Base-by-base conservation (phyloP, 2,888 invertebrate genomes). In the Tribolium freemani region DNA sequence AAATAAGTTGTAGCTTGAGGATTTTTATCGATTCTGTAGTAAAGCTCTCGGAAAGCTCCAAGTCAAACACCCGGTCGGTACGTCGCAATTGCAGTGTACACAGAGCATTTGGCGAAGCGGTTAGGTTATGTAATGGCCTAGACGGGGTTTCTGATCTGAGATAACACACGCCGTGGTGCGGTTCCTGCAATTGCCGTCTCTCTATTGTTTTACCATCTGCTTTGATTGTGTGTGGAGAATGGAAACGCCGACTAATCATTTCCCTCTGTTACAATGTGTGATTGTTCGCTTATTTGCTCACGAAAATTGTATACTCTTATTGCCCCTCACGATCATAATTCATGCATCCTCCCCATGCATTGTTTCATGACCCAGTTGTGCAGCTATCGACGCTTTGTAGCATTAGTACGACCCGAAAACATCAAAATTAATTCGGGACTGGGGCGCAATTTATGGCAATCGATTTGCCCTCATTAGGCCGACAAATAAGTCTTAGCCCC, bases 131-230 rank as follows among this genome's bases (percentile, higher is more conserved):
- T 69, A 69, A 69, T 60, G 21, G 69, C 53, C 60, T 53, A 69
- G 69, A 69, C 69, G 69, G 54, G 71, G 66, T 53, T 71, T 60
- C 67, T 66, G 76, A 78, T 77, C 69, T 64, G 69, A 79, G 77
- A 77, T 77, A 79, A 71, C 77, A 74, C 77, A 79, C 77, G 77
- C 56, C 73, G 69, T 69, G 67, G 61, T 72, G 72, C 48, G 72
- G 73, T 71, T 74, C 67, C 70, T 51, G 75, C 78, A 78, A 78
- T 78, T 77, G 77, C 58, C 74, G 75, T 67, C 60, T 76, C 72
- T 70, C 79, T 77, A 79, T 79, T 79, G 78, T 78, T 79, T 80
- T 72, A 76, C 73, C 77, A 75, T 79, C 77, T 76, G 77, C 76
- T 76, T 78, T 78, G 76, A 79, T 77, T 79, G 76, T 75, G 70